A percentile compares a stretch with the other conserved stretches of the same genome.
Evolutionary conservation across 2,113 vertebrate genomes (phyloP).

Genomic region (Leptosomus discolor): DNA sequence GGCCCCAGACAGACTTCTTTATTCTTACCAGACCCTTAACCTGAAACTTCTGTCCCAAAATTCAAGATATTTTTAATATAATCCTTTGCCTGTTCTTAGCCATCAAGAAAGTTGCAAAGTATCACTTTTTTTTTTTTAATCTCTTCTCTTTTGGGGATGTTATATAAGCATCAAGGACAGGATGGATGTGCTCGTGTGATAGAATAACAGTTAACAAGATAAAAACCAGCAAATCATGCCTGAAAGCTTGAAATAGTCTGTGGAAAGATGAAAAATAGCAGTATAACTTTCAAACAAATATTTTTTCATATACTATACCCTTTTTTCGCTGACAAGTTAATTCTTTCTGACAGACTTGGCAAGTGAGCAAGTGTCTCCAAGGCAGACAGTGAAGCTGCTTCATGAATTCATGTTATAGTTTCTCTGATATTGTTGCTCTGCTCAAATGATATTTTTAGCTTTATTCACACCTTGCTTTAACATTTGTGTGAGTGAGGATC

Average conservation of each 20-base stretch:
- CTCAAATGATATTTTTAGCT: conserved; percentile 13
- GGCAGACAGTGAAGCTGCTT: conserved; percentile 28
- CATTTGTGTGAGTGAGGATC: background rate
- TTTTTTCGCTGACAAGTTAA: conserved; percentile 42
- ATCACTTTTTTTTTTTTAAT: background rate
- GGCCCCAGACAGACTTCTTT: background rate
- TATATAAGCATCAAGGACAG: background rate
- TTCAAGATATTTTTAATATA: background rate
- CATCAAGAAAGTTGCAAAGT: conserved; percentile 11
- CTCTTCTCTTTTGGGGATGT: background rate
- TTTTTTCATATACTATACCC: background rate
- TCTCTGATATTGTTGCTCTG: conserved; percentile 24
- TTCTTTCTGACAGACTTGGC: conserved; percentile 55
- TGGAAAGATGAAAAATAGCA: conserved; percentile 5
- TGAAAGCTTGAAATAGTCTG: conserved; percentile 29
- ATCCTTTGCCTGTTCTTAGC: background rate
- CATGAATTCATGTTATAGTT: conserved; percentile 14
- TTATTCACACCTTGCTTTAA: conserved; percentile 30
- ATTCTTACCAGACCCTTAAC: conserved; percentile 14
- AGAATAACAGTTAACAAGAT: conserved; percentile 24
- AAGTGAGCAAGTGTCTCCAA: conserved; percentile 44
- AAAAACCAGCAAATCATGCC: conserved; percentile 20
- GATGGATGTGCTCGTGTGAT: background rate
- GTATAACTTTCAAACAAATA: conserved; percentile 40
- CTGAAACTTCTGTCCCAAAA: background rate